Percentiles rank a stretch among this genome's conserved stretches.
phyloP scores from a whole-genome alignment of 2,113 vertebrate genomes.

The Osmerus eperlanus region DNA sequence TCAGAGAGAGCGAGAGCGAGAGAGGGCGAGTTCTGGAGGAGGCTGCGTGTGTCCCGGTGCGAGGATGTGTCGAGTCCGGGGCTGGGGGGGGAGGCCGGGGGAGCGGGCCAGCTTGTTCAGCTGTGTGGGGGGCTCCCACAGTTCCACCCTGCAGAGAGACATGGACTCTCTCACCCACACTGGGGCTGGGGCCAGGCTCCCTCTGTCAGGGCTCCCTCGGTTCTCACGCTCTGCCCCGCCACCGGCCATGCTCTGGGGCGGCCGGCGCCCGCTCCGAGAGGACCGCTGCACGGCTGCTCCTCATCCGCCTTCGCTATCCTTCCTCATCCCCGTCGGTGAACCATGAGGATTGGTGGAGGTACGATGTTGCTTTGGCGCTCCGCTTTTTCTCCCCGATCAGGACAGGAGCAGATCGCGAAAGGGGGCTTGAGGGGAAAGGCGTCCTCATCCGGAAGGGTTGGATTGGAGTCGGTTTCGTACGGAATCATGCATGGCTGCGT shows the following conservation, averaged over 20 bases:
- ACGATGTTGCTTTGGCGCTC: slow-evolving; percentile 12
- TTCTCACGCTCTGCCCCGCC: slow-evolving; percentile 60
- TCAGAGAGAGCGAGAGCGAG: slow-evolving; percentile 22
- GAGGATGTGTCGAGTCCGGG: neutral
- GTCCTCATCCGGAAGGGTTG: no score
- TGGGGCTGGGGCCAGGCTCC: slow-evolving; percentile 37
- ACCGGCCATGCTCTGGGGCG: slow-evolving; percentile 36
- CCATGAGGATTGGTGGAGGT: slow-evolving; percentile 65
- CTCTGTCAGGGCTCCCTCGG: slow-evolving; percentile 34
- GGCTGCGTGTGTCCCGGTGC: neutral
- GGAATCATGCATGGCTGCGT: no score
- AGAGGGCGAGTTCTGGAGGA: neutral
- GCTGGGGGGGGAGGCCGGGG: slow-evolving; percentile 15
- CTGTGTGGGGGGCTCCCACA: slow-evolving; percentile 65
- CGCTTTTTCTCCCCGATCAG: no score
- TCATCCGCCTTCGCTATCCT: neutral
- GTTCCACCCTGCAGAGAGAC: slow-evolving; percentile 63
- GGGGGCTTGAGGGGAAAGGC: no score
- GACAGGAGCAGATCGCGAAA: no score
- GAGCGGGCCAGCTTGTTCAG: slow-evolving; percentile 69
- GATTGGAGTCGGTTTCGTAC: no score
- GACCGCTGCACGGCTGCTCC: no score
- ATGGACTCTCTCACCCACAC: slow-evolving; percentile 38
- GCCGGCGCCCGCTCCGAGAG: slow-evolving; percentile 17
- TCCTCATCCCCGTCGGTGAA: slow-evolving; percentile 31